phyloP scores from a whole-genome alignment of 1,140 invertebrate species.

The Diorhabda sublineata region DNA sequence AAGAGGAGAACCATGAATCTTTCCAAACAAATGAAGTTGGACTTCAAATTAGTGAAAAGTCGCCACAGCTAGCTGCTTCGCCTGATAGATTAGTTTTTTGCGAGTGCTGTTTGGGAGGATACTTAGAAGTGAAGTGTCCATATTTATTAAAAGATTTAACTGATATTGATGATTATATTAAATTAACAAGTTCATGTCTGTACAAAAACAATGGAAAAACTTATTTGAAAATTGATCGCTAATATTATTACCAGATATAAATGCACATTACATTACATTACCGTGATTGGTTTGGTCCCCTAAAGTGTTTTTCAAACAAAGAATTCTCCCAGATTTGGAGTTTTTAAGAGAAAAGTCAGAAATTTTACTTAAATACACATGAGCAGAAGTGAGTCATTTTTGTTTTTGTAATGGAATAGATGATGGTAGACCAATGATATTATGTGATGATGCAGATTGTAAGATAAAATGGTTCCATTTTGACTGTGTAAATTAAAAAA shows the following conservation, averaged over 20 bases:
- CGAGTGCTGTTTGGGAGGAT: too few relatives aligned
- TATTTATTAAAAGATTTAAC: too few relatives aligned
- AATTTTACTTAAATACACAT: constrained; percentile 5
- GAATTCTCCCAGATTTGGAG: constrained; percentile 6
- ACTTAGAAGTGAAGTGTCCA: too few relatives aligned
- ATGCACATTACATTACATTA: constrained; percentile 10
- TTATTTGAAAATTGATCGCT: neutral
- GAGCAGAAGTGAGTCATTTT: constrained; percentile 6
- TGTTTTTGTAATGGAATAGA: constrained; percentile 12
- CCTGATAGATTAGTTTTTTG: too few relatives aligned
- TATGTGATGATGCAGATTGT: constrained; percentile 8
- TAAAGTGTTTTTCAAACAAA: constrained; percentile 13
- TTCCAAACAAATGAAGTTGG: too few relatives aligned
- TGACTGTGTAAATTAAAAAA: constrained; percentile 4
- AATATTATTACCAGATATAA: constrained; percentile 8
- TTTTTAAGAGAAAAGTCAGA: constrained; percentile 8
- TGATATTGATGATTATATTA: too few relatives aligned
- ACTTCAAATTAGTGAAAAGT: too few relatives aligned
- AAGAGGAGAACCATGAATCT: too few relatives aligned
- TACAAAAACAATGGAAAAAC: neutral
- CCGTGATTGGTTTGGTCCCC: constrained; percentile 15
- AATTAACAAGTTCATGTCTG: too few relatives aligned
- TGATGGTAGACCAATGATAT: constrained; percentile 15
- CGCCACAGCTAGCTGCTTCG: too few relatives aligned
- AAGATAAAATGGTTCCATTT: constrained; percentile 13